Evolutionary conservation across 2,113 vertebrate genomes (phyloP).

Genomic region (Osmerus mordax): DNA sequence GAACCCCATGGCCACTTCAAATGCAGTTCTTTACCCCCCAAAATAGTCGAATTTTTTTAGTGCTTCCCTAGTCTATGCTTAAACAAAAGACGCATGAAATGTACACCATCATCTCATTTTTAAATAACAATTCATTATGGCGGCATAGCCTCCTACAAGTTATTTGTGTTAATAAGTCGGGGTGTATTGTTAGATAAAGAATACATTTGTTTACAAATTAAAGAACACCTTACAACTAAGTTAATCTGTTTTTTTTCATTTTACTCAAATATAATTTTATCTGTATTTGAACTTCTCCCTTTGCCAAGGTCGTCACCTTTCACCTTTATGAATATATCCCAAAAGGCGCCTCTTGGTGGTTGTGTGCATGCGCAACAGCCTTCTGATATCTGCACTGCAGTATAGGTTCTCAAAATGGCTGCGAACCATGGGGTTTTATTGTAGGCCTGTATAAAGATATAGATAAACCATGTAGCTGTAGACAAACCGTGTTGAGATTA

Average conservation of each 20-base stretch:
- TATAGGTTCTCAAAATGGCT: constrained; percentile 41
- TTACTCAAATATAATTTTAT: constrained; percentile 61
- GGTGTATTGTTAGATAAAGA: too few relatives aligned
- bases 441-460: too few relatives aligned
- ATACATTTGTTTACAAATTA: constrained; percentile 2
- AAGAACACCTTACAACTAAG: neutral
- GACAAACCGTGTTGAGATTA: too few relatives aligned
- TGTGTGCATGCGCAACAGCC: constrained; percentile 57
- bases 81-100: neutral
- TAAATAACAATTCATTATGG: too few relatives aligned
- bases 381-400: constrained; percentile 45
- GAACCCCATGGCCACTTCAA: constrained; percentile 82
- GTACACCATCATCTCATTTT: too few relatives aligned
- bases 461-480: neutral
- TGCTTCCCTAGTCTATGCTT: too few relatives aligned
- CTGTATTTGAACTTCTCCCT: constrained; percentile 85
- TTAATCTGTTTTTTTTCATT: too few relatives aligned
- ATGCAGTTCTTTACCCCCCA: constrained; percentile 78
- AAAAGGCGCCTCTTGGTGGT: constrained; percentile 78
- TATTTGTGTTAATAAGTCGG: too few relatives aligned
- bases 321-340: constrained; percentile 83
- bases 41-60: constrained; percentile 72
- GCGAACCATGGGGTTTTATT: constrained; percentile 18
- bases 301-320: constrained; percentile 91
- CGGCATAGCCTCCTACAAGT: too few relatives aligned